phyloP scores from a whole-genome alignment of 2,797 vertebrate genomes.

The Coreius guichenoti region DNA sequence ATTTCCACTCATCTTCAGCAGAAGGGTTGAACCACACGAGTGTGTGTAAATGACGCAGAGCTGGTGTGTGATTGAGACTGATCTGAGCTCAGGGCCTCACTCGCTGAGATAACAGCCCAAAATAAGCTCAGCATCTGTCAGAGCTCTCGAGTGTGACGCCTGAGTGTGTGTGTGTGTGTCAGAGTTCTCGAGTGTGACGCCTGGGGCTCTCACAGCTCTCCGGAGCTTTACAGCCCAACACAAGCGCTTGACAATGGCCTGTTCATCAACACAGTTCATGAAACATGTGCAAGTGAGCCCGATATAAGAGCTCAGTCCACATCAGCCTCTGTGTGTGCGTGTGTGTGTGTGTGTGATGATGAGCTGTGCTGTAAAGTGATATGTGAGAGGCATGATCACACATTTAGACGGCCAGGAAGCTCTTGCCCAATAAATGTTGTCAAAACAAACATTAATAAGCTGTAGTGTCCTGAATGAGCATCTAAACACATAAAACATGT shows the following conservation, averaged over 20 bases:
- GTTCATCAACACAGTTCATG: no score
- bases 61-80: background rate
- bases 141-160: no score
- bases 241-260: no score
- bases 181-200: background rate
- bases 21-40: no score
- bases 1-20: no score
- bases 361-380: background rate
- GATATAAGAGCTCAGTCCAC: no score
- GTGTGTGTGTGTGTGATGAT: background rate
- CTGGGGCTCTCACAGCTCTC: background rate
- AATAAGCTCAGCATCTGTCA: constrained; percentile 4
- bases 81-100: background rate
- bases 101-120: background rate
- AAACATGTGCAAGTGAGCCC: no score
- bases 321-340: no score
- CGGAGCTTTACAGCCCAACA: no score
- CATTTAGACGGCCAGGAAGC: background rate
- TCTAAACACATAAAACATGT: background rate
- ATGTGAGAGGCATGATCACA: background rate
- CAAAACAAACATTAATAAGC: background rate
- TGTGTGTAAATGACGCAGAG: no score
- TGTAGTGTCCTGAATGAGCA: background rate
- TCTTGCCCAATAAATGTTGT: background rate
- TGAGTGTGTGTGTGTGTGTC: no score